Conservation (phyloP, 2,888 invertebrate genomes). For the Diplolepis rosae region DNA sequence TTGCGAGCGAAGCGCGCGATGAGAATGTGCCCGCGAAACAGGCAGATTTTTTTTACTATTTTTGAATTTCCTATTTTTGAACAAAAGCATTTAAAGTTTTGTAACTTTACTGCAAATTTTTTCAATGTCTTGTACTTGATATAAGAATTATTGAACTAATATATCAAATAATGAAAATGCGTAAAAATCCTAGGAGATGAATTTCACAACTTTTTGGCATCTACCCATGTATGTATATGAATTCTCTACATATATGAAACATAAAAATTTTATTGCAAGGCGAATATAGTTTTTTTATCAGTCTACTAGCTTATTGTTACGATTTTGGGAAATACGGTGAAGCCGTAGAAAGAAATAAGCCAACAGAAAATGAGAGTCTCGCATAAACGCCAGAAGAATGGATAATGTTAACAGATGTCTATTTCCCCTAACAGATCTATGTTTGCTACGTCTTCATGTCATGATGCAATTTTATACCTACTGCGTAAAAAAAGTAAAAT, state of each 20-base stretch:
- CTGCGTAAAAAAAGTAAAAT: neutral
- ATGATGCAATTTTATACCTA: neutral
- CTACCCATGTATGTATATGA: too few relatives aligned
- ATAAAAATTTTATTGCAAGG: constrained; percentile 7
- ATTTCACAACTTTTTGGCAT: too few relatives aligned
- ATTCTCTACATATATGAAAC: neutral
- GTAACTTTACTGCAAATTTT: too few relatives aligned
- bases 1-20: too few relatives aligned
- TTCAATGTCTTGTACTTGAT: too few relatives aligned
- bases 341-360: neutral
- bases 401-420: neutral
- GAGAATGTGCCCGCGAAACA: too few relatives aligned
- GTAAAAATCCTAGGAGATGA: too few relatives aligned
- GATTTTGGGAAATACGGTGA: neutral
- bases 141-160: too few relatives aligned
- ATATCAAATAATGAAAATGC: too few relatives aligned
- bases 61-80: too few relatives aligned
- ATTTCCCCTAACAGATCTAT: neutral
- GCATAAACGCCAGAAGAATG: neutral
- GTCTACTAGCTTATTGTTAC: neutral
- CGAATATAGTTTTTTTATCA: constrained; percentile 13
- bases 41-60: too few relatives aligned
- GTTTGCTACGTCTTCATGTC: neutral
- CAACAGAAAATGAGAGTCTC: neutral
- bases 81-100: too few relatives aligned